Percentiles rank a stretch among this genome's conserved stretches.
Evolutionary conservation across 2,113 vertebrate species (phyloP).

Genomic region (Mionectes macconnelli): DNA sequence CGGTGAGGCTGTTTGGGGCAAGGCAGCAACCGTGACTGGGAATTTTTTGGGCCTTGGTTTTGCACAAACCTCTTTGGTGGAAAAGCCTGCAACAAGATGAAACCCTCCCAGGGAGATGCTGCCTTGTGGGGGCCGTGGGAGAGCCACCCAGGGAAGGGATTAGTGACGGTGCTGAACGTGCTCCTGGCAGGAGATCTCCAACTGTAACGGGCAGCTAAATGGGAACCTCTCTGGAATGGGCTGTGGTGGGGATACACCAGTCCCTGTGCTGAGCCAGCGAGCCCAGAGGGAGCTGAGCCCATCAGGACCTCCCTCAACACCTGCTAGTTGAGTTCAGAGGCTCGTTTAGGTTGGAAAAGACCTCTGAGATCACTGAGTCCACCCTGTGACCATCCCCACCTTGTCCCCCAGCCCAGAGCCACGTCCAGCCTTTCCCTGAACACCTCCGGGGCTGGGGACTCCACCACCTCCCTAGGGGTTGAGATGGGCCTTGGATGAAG

Average conservation of each 20-base stretch:
- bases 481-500: fast-evolving
- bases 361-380: not conserved
- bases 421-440: not conserved
- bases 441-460: not conserved
- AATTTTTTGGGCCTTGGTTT: not conserved
- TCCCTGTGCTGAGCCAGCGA: not conserved
- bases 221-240: fast-evolving
- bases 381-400: not conserved
- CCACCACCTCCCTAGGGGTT: fast-evolving
- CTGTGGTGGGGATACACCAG: fast-evolving
- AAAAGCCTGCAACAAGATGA: not conserved
- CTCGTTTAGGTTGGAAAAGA: not conserved
- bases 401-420: not conserved
- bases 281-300: fast-evolving
- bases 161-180: not conserved
- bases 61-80: not conserved
- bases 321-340: fast-evolving
- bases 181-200: not conserved
- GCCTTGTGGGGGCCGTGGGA: not conserved
- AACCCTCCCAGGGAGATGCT: not conserved
- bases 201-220: fast-evolving
- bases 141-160: not conserved
- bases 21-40: too few species aligned
- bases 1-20: fast-evolving
- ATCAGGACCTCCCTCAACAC: fast-evolving